Conservation (phyloP, 2,888 invertebrate species). For the Melinaea menophilus region DNA sequence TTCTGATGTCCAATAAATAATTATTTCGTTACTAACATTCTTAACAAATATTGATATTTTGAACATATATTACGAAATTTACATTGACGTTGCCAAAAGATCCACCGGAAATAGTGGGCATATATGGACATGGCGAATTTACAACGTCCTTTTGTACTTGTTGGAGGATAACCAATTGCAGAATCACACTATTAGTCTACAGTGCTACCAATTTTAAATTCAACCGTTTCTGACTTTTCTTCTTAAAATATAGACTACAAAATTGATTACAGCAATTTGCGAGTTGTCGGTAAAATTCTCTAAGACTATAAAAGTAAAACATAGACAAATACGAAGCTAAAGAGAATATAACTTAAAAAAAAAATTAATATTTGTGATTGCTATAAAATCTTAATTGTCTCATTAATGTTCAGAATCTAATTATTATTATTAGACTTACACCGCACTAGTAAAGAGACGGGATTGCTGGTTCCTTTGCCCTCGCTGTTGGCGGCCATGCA, state of each 20-base stretch:
- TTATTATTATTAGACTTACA: constrained; percentile 72
- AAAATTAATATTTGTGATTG: neutral
- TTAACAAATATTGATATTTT: neutral
- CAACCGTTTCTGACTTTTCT: constrained; percentile 1
- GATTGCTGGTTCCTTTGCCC: constrained; percentile 87
- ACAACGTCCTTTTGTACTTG: constrained; percentile 15
- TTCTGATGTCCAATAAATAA: neutral
- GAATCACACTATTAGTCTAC: constrained; percentile 15
- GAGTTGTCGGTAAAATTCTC: no score
- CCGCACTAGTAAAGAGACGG: constrained; percentile 82
- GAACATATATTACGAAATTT: neutral
- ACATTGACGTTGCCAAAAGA: neutral
- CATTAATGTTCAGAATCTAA: no score
- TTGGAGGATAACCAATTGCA: constrained; percentile 17
- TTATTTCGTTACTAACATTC: neutral
- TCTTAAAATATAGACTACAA: neutral
- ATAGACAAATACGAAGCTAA: no score
- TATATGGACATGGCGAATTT: constrained; percentile 17
- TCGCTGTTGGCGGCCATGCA: constrained; percentile 91
- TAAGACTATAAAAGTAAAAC: no score
- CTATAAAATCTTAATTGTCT: neutral
- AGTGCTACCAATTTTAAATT: neutral
- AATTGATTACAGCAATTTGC: neutral
- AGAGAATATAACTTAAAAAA: neutral
- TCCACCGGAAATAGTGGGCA: constrained; percentile 1